phyloP scores from a whole-genome alignment of 2,113 vertebrate species.

The Cacatua alba region DNA sequence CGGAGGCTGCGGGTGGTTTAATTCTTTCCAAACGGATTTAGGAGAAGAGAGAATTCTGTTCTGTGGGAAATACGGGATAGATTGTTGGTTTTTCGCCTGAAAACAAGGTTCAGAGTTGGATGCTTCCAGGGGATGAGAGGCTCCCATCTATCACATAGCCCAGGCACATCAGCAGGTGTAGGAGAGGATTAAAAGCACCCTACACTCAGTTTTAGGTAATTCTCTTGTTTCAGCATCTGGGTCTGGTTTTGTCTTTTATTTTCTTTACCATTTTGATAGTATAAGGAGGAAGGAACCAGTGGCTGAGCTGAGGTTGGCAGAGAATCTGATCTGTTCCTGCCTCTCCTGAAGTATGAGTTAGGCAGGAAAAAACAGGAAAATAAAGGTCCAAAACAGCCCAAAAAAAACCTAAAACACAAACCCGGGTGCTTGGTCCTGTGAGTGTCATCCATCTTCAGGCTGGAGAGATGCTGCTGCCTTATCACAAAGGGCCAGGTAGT shows the following conservation, averaged over 20 bases:
- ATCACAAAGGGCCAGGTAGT: neutral
- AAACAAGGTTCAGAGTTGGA: neutral
- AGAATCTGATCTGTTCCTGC: neutral
- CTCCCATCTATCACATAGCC: rapidly evolving
- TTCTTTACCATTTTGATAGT: neutral
- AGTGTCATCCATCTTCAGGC: neutral
- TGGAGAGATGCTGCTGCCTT: neutral
- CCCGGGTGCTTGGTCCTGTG: no score
- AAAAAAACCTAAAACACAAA: neutral
- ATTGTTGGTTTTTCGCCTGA: rapidly evolving
- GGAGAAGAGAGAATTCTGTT: neutral
- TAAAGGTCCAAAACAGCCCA: neutral
- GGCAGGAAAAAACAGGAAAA: neutral
- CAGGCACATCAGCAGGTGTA: rapidly evolving
- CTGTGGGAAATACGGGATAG: rapidly evolving
- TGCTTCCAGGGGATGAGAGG: neutral
- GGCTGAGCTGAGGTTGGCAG: neutral
- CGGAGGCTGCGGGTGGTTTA: neutral
- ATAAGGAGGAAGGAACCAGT: neutral
- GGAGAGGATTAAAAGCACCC: neutral
- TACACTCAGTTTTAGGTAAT: neutral
- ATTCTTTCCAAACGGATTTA: neutral
- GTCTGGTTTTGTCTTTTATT: neutral
- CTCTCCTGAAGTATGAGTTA: neutral
- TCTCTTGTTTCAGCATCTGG: neutral